A percentile compares a stretch with the other conserved stretches of the same genome.
These are phyloP conservation scores for Drosophila trapezifrons DNA, from an alignment of 1,140 invertebrate genomes.

Conservation along the genomic window DNA sequence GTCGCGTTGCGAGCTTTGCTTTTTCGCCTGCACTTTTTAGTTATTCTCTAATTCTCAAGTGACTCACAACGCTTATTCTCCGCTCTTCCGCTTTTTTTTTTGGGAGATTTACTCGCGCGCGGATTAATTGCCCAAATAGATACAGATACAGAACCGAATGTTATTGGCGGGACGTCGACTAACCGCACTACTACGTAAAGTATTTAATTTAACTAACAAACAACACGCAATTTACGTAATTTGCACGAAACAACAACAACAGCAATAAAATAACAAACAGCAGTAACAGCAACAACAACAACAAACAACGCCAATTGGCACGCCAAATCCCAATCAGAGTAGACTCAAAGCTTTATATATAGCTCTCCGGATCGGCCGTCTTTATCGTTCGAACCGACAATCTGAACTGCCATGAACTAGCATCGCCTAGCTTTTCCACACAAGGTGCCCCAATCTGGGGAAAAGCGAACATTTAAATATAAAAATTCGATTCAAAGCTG, in stretches of 20 bases:
- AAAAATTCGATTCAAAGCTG: slow-evolving; percentile 42
- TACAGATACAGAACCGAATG: slow-evolving; percentile 45
- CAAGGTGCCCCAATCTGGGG: slow-evolving; percentile 55
- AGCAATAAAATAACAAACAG: slow-evolving; percentile 34
- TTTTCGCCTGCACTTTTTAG: slow-evolving; percentile 74
- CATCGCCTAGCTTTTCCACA: slow-evolving; percentile 67
- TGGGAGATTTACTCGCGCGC: slow-evolving; percentile 64
- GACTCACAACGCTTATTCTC: slow-evolving; percentile 61
- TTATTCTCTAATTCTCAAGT: slow-evolving; percentile 64
- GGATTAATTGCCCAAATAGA: slow-evolving; percentile 61
- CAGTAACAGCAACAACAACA: slow-evolving; percentile 47
- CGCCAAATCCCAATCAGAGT: slow-evolving; percentile 27
- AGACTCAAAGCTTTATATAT: slow-evolving; percentile 12
- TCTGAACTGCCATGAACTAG: slow-evolving; percentile 75
- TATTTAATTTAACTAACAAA: slow-evolving; percentile 52
- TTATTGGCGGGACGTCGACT: slow-evolving; percentile 50
- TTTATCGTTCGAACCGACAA: slow-evolving; percentile 63
- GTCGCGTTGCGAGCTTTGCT: slow-evolving; percentile 34
- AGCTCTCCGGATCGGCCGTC: slow-evolving; percentile 38
- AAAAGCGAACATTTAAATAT: slow-evolving; percentile 66
- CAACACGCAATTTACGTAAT: slow-evolving; percentile 69
- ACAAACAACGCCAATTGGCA: slow-evolving; percentile 46
- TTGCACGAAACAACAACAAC: slow-evolving; percentile 28
- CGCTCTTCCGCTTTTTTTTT: slow-evolving; percentile 20
- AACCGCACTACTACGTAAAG: slow-evolving; percentile 68